Percentiles rank a stretch among this genome's conserved stretches.
phyloP scores from a whole-genome alignment of 2,797 vertebrate genomes.

The Xenopus petersii region DNA sequence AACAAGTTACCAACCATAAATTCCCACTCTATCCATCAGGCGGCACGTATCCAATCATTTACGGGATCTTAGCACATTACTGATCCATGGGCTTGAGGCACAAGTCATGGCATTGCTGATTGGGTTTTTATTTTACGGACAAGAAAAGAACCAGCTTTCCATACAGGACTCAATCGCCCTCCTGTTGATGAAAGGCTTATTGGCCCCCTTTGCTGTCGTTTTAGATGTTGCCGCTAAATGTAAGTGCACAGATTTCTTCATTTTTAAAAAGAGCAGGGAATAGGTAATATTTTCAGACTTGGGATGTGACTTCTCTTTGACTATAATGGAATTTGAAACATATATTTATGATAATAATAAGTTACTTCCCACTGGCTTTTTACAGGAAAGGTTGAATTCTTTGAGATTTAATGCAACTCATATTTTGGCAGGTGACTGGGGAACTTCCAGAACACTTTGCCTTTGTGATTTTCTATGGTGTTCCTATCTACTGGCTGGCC shows the following conservation, averaged over 20 bases:
- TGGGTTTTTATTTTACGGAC: slow-evolving; percentile 87
- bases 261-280: too few species aligned
- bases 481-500: slow-evolving; percentile 92
- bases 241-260: slow-evolving; percentile 62
- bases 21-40: slow-evolving; percentile 58
- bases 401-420: too few species aligned
- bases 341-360: slow-evolving; percentile 53
- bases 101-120: slow-evolving; percentile 89
- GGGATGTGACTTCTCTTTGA: too few species aligned
- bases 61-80: slow-evolving; percentile 81
- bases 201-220: slow-evolving; percentile 91
- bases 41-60: slow-evolving; percentile 93
- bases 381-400: too few species aligned
- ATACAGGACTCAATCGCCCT: slow-evolving; percentile 82
- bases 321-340: too few species aligned
- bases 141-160: slow-evolving; percentile 68
- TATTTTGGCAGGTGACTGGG: slow-evolving; percentile 75
- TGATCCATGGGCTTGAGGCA: slow-evolving; percentile 86
- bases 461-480: slow-evolving; percentile 81
- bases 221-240: slow-evolving; percentile 93
- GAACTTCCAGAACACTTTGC: slow-evolving; percentile 87
- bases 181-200: slow-evolving; percentile 86
- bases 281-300: slow-evolving; percentile 69
- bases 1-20: background rate
- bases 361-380: background rate